Evolutionary conservation across 2,113 vertebrate species (phyloP), one percentile per base, ranked within the genome.

Genomic region (Gulo gulo): DNA sequence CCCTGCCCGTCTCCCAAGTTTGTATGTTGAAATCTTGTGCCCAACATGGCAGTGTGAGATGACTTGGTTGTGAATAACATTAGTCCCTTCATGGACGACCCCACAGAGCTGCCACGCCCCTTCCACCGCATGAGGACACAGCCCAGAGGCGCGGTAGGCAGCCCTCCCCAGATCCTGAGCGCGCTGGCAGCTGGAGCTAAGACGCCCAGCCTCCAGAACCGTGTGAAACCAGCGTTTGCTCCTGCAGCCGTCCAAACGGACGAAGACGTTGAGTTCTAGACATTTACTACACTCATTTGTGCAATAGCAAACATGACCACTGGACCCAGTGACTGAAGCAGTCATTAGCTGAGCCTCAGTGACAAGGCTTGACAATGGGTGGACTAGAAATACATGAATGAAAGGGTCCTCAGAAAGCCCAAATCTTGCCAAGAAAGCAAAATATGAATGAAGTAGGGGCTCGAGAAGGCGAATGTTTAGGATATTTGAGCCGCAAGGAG

Each of bases 211-310:
- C 67, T 71, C n/a, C n/a, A 20, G n/a, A 10, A 21, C n/a, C 0
- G 34, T 21, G 18, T 10, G 18, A 21, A 71, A 21, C 18, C 67
- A n/a, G 67, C 4, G 4, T 36, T 36, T 11, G 65, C 15, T 67
- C 31, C 4, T n/a, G 65, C 0, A 67, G 31, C 7, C 3, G 1
- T 9, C n/a, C 10, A 16, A 23, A 21, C 4, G 9, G 20, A 39
- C 8, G 8, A 20, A 12, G 69, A 2, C 8, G 74, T 29, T 69
- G 55, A 11, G 24, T 93, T 93, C 82, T 24, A 83, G 9, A 63
- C 80, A 42, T 91, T 29, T 31, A 29, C 65, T 61, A 29, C 13
- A n/a, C n/a, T 63, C 23, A 5, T 50, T 81, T 71, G 14, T 71
- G 55, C 31, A 39, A 11, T 31, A 78, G 50, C 8, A 42, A 21